Evolutionary conservation across 2,797 vertebrate genomes (phyloP), one percentile per base, ranked within the genome.

Genomic region (Hapalemur alaotrensis): DNA sequence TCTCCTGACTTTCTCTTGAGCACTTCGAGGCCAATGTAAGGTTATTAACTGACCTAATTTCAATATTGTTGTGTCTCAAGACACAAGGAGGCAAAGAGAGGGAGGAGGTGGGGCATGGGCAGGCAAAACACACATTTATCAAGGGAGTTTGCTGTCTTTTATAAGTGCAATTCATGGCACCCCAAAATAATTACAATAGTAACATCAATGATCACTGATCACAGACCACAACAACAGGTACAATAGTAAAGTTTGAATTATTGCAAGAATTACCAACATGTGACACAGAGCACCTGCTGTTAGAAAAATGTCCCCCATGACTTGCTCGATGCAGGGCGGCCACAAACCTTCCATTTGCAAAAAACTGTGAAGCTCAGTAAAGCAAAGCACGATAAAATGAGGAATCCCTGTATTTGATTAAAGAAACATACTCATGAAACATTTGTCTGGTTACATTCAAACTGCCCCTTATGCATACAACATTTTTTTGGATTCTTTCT

Each of bases 401-500:
- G 75, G 7, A 14, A 52, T 23, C 48, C 20, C 32, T 35, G 32
- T n/a, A 93, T 79, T 93, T 86, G 46, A 92, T 78, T 85, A 93
- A 91, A 43, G 72, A 97, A 93, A 18, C 30, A 32, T 46, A 18
- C 65, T 94, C 48, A 28, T 54, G 23, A 84, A 93, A 92, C 73
- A 95, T 50, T 54, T 95, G 76, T 89, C 72, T 75, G 23, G 69
- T 79, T 79, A 41, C 32, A 78, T 81, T 90, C 67, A 88, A 50
- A 69, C 35, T 63, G 18, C 11, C 18, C 12, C 38, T 91, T 73
- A 63, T 41, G 22, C 3, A 93, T 30, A 63, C 23, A 54, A 43
- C 20, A 92, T 82, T 96, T 85, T 79, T 50, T 65, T 89, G 38
- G 32, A 85, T 65, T 89, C 78, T 82, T 87, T 82, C 83, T 84